Evolutionary conservation across 23 tunicate genomes (phyloP), one percentile per base, ranked within the genome.

Genomic region (Halocynthia roretzi): DNA sequence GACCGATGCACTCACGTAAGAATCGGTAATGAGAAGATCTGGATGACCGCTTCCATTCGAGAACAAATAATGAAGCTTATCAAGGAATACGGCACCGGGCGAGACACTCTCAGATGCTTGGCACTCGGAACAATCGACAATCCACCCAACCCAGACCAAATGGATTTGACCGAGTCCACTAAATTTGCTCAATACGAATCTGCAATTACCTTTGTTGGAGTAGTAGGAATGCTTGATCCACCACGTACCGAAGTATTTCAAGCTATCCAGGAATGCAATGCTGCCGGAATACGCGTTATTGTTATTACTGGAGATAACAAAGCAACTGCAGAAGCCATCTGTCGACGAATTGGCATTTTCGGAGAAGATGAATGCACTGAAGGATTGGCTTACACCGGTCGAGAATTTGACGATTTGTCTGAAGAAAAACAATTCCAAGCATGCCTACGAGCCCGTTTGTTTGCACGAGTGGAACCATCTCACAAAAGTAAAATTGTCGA

Each of bases 301-400:
- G 94, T 94, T 76, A 94, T 94, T 80, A 94, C 98, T 58, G 98
- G 98, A 8, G 98, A 94, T 71, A 94, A 94, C 84, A 94, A 94
- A 76, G 86, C 98, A 49, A 94, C 98, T n/a, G 98, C 98, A 9
- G 98, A 94, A 77, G 98, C 98, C n/a, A 94, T 94, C 56, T 89
- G 98, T 68, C 76, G 98, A 48, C 89, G 94, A 7, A 94, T 94
- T 63, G 98, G 98, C 49, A 80, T 94, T 54, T 94, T 94, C 63
- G 95, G 80, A 6, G 98, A 84, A 76, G 84, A 84, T 64, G 98
- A 94, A 81, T 85, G 87, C 51, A 84, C 91, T 6, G 85, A 76
- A 90, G 97, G 97, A 22, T 61, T 90, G 10, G 83, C 90, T 10
- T 90, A 80, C 89, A 94, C 98, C 49, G 98, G 98, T 49, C 95